Conservation (phyloP, 2,888 invertebrate genomes). For the Idaea straminata region DNA sequence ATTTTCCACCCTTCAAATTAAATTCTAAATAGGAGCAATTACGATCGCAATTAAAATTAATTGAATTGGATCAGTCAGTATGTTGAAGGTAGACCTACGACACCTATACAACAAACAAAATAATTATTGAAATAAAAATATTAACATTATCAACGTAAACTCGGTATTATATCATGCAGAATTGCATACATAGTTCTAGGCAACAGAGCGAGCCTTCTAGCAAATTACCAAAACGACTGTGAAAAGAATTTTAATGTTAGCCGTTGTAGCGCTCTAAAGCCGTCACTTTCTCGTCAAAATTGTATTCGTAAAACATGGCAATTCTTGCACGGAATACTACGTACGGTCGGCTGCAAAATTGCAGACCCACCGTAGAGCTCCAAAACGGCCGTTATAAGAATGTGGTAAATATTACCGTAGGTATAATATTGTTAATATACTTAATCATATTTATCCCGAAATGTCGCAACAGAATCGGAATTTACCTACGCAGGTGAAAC, state of each 20-base stretch:
- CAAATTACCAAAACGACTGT: conserved; percentile 35
- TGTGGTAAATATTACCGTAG: too few relatives aligned
- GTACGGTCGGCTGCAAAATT: too few relatives aligned
- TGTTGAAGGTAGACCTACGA: conserved; percentile 17
- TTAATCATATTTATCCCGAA: too few relatives aligned
- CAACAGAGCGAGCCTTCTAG: conserved; percentile 28
- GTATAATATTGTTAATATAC: too few relatives aligned
- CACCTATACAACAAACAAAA: conserved; percentile 28
- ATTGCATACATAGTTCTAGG: conserved; percentile 25
- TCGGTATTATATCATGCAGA: conserved; percentile 29
- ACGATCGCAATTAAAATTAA: conserved; percentile 15
- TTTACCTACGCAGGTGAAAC: too few relatives aligned
- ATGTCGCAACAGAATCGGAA: too few relatives aligned
- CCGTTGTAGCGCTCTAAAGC: conserved; percentile 21
- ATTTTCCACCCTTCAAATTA: conserved; percentile 3
- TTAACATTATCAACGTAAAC: conserved; percentile 31
- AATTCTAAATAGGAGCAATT: background rate
- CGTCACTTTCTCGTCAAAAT: conserved; percentile 28
- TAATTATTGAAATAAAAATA: conserved; percentile 29
- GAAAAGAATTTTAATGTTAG: conserved; percentile 49
- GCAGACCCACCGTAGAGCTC: too few relatives aligned
- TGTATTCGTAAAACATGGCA: conserved; percentile 31
- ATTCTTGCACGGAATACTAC: background rate
- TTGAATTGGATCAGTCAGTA: conserved; percentile 24
- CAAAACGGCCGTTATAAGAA: too few relatives aligned